Evolutionary conservation across 2,113 vertebrate species (phyloP).

Genomic region (Chionodraco myersi): DNA sequence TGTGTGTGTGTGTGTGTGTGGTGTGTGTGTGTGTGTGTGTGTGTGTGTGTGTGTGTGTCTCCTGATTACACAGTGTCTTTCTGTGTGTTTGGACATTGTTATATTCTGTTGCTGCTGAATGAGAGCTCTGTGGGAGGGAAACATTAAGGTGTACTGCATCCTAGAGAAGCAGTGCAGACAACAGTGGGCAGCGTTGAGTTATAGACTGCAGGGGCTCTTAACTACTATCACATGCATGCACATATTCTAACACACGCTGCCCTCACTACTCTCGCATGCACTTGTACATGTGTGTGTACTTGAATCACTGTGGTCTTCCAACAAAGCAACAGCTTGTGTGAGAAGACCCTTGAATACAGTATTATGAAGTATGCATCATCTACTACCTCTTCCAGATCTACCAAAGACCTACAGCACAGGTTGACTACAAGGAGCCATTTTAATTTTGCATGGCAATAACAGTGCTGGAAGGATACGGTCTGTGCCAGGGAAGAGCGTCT

Average conservation of each 20-base stretch:
- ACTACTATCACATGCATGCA: slow-evolving; percentile 10
- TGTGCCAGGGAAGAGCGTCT: slow-evolving; percentile 96
- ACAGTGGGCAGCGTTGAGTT: slow-evolving; percentile 69
- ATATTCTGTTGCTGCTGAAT: slow-evolving; percentile 17
- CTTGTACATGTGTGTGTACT: not conserved
- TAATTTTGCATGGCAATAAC: not conserved
- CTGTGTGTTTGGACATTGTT: slow-evolving; percentile 29
- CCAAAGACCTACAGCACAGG: slow-evolving; percentile 12
- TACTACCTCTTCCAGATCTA: not conserved
- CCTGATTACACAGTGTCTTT: not conserved
- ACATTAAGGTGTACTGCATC: slow-evolving; percentile 55
- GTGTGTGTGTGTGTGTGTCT: not conserved
- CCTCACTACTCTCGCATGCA: slow-evolving; percentile 28
- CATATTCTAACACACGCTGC: not conserved
- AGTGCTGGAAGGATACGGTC: slow-evolving; percentile 95
- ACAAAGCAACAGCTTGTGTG: no score
- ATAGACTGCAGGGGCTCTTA: slow-evolving; percentile 41
- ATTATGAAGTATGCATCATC: not conserved
- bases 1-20: not conserved
- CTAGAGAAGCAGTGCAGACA: slow-evolving; percentile 45
- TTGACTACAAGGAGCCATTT: not conserved
- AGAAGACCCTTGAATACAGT: not conserved
- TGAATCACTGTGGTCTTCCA: no score
- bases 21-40: not conserved
- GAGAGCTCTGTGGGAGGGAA: slow-evolving; percentile 52